These are phyloP conservation scores for Nettapus auritus DNA, from an alignment of 2,113 vertebrate species.

Conservation along the genomic window DNA sequence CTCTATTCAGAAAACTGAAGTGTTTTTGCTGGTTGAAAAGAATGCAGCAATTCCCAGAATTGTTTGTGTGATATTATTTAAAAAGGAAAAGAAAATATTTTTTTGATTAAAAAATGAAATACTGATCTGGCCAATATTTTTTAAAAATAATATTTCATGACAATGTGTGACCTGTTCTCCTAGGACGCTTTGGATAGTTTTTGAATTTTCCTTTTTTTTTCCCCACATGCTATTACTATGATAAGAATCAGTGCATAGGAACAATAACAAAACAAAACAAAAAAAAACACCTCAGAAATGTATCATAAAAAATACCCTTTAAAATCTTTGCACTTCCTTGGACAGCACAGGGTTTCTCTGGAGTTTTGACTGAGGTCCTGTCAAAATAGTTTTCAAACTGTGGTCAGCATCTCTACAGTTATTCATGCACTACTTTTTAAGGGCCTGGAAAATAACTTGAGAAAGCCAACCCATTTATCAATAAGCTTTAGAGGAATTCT, in stretches of 20 bases:
- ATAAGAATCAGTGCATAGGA: not conserved
- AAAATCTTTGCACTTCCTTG: not conserved
- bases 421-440: not conserved
- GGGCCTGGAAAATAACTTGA: not conserved
- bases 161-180: not conserved
- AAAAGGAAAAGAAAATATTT: not conserved
- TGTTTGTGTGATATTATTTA: not conserved
- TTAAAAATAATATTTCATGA: not conserved
- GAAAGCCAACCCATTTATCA: not conserved
- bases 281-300: not conserved
- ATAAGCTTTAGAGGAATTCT: not conserved
- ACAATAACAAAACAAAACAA: not conserved
- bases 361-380: not conserved
- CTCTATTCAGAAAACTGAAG: not conserved
- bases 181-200: not conserved
- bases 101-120: not conserved
- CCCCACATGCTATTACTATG: not conserved
- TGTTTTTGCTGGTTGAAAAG: not conserved
- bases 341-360: not conserved
- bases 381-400: not conserved
- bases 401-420: not conserved
- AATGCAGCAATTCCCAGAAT: not conserved
- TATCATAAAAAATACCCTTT: not conserved
- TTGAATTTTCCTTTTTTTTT: not conserved
- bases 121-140: not conserved